Conservation (phyloP, 2,113 vertebrate genomes). For the Scomber scombrus region DNA sequence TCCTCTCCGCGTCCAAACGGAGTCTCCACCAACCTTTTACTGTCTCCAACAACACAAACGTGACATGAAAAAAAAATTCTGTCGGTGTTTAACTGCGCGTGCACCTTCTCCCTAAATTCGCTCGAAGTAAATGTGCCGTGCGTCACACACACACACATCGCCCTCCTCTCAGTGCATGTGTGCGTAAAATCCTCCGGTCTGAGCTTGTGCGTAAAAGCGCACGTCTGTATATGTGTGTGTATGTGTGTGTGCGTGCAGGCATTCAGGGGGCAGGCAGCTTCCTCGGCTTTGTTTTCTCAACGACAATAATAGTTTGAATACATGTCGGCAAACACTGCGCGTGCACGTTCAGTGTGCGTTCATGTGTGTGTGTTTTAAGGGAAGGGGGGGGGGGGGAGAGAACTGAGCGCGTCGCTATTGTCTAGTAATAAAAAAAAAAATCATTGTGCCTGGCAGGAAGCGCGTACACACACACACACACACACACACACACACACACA, state of each 20-base stretch:
- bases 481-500: slow-evolving; percentile 15
- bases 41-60: slow-evolving; percentile 44
- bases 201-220: slow-evolving; percentile 53
- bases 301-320: slow-evolving; percentile 60
- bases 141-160: not conserved
- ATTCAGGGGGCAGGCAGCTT: not conserved
- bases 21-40: slow-evolving; percentile 32
- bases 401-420: slow-evolving; percentile 33
- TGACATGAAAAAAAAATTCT: not conserved
- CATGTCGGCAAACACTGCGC: slow-evolving; percentile 75
- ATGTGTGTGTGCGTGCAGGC: slow-evolving; percentile 3
- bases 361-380: slow-evolving; percentile 5
- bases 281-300: slow-evolving; percentile 71
- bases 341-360: slow-evolving; percentile 27
- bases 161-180: slow-evolving; percentile 1
- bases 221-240: not conserved
- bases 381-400: not conserved
- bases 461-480: slow-evolving; percentile 24
- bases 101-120: not conserved
- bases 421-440: slow-evolving; percentile 48
- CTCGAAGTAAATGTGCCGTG: not conserved
- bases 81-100: slow-evolving; percentile 43
- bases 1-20: not conserved
- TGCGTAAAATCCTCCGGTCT: slow-evolving; percentile 24
- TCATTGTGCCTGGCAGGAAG: slow-evolving; percentile 16